Percentiles rank a stretch among this genome's conserved stretches.
Evolutionary conservation across 2,888 invertebrate genomes (phyloP).

Genomic region (Leptarthrus brevirostris): DNA sequence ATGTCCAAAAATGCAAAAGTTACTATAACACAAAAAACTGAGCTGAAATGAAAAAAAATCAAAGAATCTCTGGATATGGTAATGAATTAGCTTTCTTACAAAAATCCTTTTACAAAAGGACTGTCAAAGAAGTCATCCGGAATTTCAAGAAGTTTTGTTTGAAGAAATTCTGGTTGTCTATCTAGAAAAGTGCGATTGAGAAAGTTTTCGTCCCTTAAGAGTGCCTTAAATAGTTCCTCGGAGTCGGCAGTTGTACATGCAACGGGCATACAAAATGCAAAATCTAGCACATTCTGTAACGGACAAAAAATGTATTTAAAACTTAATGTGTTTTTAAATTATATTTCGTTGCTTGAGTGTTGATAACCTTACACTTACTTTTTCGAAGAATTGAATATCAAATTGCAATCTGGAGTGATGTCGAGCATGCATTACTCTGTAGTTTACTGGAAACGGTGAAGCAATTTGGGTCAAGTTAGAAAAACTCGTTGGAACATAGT

Average conservation of each 20-base stretch:
- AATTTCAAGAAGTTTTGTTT: conserved; percentile 53
- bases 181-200: conserved; percentile 47
- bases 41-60: no score
- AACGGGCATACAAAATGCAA: conserved; percentile 55
- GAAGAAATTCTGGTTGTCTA: conserved; percentile 48
- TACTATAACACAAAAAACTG: no score
- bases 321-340: no score
- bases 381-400: conserved; percentile 44
- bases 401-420: conserved; percentile 51
- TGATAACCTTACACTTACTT: no score
- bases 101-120: conserved; percentile 51
- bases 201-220: conserved; percentile 50
- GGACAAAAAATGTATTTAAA: no score
- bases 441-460: conserved; percentile 45
- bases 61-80: no score
- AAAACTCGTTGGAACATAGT: conserved; percentile 28
- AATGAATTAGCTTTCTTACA: conserved; percentile 52
- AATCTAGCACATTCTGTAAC: conserved; percentile 52
- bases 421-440: conserved; percentile 45
- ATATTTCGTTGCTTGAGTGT: no score
- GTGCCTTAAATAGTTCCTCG: conserved; percentile 32
- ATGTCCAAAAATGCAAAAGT: neutral
- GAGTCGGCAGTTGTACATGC: conserved; percentile 51
- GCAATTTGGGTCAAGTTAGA: conserved; percentile 45
- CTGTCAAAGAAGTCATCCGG: conserved; percentile 51